Evolutionary conservation across 2,797 vertebrate genomes (phyloP), one percentile per base, ranked within the genome.

Genomic region (Anomalospiza imberbis): DNA sequence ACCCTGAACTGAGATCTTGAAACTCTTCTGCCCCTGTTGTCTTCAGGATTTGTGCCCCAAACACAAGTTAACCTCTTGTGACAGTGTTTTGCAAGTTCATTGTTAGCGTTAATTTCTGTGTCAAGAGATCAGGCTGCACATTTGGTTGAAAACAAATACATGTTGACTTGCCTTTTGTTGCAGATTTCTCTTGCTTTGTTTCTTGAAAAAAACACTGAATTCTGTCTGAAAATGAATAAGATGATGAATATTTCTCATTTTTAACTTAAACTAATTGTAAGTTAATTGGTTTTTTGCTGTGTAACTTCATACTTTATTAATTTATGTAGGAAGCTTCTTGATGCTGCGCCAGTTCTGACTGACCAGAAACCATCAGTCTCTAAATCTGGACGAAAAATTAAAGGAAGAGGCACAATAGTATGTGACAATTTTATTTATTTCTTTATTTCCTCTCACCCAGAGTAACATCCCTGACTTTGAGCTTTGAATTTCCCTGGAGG

Each of bases 321-420:
- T 94, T 93, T 96, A 7, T 94, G 54, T 93, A 99, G 99, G 96
- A 98, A 98, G 82, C 97, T 98, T 79, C 98, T 98, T 91, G 98
- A 99, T 93, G 97, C 98, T 77, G 29, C 95, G 0, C 93, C 97
- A 60, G 88, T 97, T 94, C 85, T 97, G 88, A 92, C 77, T 95
- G 98, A 99, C 61, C 98, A 98, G 91, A 99, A 99, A 97, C 99
- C 99, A 94, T 98, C 98, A 13, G 98, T 99, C 55, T 99, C 99
- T 32, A 99, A 99, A 97, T 99, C 99, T 45, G 99, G 99, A 94
- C 98, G 99, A 82, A 99, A 99, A 97, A 99, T 99, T 91, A 99
- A 98, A 98, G 99, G 99, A 97, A 98, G 99, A 92, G 99, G 99
- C 96, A 99, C 99, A 78, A 99, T 99, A 98, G 99, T 99, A 98